A percentile compares a stretch with the other conserved stretches of the same genome.
phyloP scores from a whole-genome alignment of 1,140 invertebrate species.

The Scaptomyza graminum region DNA sequence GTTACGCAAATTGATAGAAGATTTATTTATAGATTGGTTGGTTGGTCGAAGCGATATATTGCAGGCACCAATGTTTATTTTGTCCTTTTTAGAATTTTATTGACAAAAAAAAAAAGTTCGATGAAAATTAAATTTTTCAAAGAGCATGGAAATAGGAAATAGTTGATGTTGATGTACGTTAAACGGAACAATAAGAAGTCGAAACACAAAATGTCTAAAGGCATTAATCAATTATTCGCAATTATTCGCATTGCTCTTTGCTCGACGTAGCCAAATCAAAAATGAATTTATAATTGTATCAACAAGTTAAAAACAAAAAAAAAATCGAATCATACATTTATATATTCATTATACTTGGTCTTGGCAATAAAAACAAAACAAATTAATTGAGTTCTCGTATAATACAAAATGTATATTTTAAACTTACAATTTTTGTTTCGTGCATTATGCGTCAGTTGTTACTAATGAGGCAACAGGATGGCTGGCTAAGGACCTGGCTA shows the following conservation, averaged over 20 bases:
- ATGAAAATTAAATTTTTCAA: no score
- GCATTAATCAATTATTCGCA: background rate
- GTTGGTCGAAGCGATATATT: conserved; percentile 12
- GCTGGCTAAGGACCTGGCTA: conserved; percentile 4
- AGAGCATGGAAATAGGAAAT: no score
- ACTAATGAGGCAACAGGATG: conserved; percentile 58
- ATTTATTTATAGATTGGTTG: background rate
- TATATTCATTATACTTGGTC: no score
- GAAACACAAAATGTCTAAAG: no score
- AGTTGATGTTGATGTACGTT: no score
- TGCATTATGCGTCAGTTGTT: background rate
- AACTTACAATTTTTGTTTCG: background rate
- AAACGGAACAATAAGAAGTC: no score
- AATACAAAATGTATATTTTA: background rate
- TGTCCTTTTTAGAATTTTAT: no score
- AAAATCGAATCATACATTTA: no score
- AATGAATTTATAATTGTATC: background rate
- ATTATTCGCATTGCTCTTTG: background rate
- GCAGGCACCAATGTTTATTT: background rate
- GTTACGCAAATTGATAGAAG: conserved; percentile 1
- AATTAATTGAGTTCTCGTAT: no score
- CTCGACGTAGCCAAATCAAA: background rate
- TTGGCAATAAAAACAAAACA: no score
- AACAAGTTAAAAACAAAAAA: background rate
- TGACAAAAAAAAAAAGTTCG: no score